Evolutionary conservation across 2,113 vertebrate species (phyloP), one percentile per base, ranked within the genome.

Genomic region (Vulpes lagopus): DNA sequence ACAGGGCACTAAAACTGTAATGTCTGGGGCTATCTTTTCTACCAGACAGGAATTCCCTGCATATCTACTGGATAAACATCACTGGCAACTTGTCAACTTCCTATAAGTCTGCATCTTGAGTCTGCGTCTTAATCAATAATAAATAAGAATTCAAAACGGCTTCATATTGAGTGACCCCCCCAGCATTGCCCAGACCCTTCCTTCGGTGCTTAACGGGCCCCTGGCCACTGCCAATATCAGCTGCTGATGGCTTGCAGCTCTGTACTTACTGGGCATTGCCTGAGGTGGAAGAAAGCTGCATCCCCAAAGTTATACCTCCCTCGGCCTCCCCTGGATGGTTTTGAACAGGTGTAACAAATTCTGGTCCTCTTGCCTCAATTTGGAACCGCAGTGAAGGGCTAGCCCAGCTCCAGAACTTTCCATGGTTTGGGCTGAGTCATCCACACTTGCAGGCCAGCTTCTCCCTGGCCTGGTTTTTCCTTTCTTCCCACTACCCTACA

Each of bases 381-480:
- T 51, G 32, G 55, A 49, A 22, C 49, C 22, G 30, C 5, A 2
- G 11, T 4, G 2, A 84, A 62, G 62, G 30, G 22, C 69, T 20
- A 20, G 8, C 35, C 16, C 17, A 11, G 53, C 23, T 69, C 73
- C 11, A 35, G 88, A 38, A n/a, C 59, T 84, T 55, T 81, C 92
- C 8, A 1, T 22, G 20, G 84, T 16, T 4, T 17, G n/a, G 17
- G 43, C 60, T 23, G 71, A 62, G n/a, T 27, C 4, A 43, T 8
- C 12, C 60, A 38, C 49, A 17, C 59, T 2, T 1, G 12, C 30
- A 11, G 3, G 2, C 5, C 30, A 16, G 30, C 43, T 15, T 35
- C 49, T 17, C 11, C 3, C 10, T 19, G 3, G 10, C 32, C 19
- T 22, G 0, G 0, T 4, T 43, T 74, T 53, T 35, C 17, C 43